A percentile compares a stretch with the other conserved stretches of the same genome.
Conservation (phyloP, 2,888 invertebrate species). For the Dryobotodes eremita region DNA sequence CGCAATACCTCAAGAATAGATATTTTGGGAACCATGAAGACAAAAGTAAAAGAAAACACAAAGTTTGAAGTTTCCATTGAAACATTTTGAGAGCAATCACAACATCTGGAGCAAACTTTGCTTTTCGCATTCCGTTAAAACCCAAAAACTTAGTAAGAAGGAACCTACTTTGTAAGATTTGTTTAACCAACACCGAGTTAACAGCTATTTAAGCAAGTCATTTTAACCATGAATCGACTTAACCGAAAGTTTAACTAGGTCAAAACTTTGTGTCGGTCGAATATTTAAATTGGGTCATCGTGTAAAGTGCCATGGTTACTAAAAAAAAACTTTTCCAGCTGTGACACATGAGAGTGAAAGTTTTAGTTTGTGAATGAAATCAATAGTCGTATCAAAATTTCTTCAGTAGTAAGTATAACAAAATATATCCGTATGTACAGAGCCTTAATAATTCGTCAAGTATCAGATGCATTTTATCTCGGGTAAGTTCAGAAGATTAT, state of each 20-base stretch:
- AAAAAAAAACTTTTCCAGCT: not conserved
- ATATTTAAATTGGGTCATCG: slow-evolving; percentile 35
- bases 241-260: slow-evolving; percentile 19
- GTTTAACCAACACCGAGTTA: slow-evolving; percentile 62
- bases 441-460: not conserved
- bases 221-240: not conserved
- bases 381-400: slow-evolving; percentile 4
- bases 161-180: slow-evolving; percentile 66
- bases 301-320: not conserved
- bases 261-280: slow-evolving; percentile 17
- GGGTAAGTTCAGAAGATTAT: slow-evolving; percentile 41
- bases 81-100: slow-evolving; percentile 36
- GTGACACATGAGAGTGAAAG: not conserved
- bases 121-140: slow-evolving; percentile 66
- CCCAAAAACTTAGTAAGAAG: slow-evolving; percentile 55
- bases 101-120: slow-evolving; percentile 64
- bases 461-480: slow-evolving; percentile 20
- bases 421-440: not conserved
- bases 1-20: not conserved
- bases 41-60: slow-evolving; percentile 13
- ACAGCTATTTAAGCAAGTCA: slow-evolving; percentile 70
- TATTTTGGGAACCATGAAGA: not conserved
- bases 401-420: not conserved
- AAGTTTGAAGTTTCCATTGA: slow-evolving; percentile 34
- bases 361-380: slow-evolving; percentile 43